Percentiles rank a stretch among this genome's conserved stretches.
Evolutionary conservation across 2,888 invertebrate genomes (phyloP).

Genomic region (Zootermopsis nevadensis): DNA sequence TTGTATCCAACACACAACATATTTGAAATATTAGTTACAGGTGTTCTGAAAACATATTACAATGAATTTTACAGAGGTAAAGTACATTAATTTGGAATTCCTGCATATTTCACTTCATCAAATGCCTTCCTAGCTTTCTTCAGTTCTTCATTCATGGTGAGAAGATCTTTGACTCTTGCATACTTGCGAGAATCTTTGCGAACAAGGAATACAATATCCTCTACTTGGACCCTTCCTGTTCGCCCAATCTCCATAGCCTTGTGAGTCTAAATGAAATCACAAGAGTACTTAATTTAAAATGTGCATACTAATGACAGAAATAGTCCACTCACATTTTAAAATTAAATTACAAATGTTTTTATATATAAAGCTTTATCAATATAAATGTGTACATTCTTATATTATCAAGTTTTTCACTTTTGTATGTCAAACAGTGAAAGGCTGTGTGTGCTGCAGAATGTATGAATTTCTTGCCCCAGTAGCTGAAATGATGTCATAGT

Average conservation of each 20-base stretch:
- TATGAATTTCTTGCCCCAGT: no score
- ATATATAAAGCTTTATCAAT: no score
- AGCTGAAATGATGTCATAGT: no score
- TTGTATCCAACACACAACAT: no score
- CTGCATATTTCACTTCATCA: conserved; percentile 98
- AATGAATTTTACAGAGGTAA: neutral
- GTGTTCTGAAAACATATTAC: neutral
- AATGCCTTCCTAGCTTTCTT: conserved; percentile 99
- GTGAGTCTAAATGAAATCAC: conserved; percentile 68
- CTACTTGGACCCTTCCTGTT: conserved; percentile 96
- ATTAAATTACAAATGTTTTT: conserved; percentile 8
- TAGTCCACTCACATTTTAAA: conserved; percentile 1
- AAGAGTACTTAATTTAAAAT: no score
- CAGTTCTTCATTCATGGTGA: conserved; percentile 98
- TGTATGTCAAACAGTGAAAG: no score
- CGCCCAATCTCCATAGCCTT: conserved; percentile 96
- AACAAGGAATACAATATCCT: conserved; percentile 96
- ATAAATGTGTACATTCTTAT: no score
- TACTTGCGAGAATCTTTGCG: conserved; percentile 97
- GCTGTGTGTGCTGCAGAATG: no score
- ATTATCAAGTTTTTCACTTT: no score
- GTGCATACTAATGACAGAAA: no score
- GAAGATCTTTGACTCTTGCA: conserved; percentile 94
- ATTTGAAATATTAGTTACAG: no score
- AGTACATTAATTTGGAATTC: conserved; percentile 58